A percentile compares a stretch with the other conserved stretches of the same genome.
These are phyloP conservation scores for Gerosis bhagava DNA, from an alignment of 2,888 invertebrate genomes.

Conservation along the genomic window DNA sequence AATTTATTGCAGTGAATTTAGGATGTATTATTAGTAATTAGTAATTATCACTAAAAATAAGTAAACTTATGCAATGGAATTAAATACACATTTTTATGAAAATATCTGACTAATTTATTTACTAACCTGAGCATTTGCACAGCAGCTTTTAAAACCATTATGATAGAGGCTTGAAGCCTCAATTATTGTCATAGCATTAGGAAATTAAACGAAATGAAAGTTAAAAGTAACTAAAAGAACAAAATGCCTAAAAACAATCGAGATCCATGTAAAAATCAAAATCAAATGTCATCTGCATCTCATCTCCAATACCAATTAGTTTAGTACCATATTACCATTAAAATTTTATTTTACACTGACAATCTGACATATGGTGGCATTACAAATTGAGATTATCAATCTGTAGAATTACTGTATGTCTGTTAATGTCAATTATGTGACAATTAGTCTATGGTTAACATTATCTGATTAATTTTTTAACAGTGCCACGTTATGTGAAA, in stretches of 20 bases:
- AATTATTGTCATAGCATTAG: slow-evolving; percentile 75
- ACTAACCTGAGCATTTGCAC: slow-evolving; percentile 88
- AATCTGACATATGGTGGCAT: too few species aligned
- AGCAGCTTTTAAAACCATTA: slow-evolving; percentile 89
- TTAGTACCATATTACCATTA: too few species aligned
- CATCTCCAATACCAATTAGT: too few species aligned
- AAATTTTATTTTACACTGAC: too few species aligned
- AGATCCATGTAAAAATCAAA: slow-evolving; percentile 58
- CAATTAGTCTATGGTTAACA: too few species aligned
- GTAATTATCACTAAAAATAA: not conserved
- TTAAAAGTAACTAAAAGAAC: slow-evolving; percentile 46
- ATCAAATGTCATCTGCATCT: slow-evolving; percentile 36
- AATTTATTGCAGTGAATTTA: too few species aligned
- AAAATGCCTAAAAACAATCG: slow-evolving; percentile 73
- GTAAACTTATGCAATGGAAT: slow-evolving; percentile 11
- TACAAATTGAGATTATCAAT: too few species aligned
- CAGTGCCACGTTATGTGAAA: too few species aligned
- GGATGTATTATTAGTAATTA: too few species aligned
- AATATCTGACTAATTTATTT: slow-evolving; percentile 5
- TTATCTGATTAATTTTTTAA: too few species aligned
- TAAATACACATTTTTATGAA: slow-evolving; percentile 13
- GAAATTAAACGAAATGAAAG: slow-evolving; percentile 37
- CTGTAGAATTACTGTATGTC: too few species aligned
- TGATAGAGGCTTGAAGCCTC: slow-evolving; percentile 78
- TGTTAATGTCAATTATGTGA: too few species aligned